These are phyloP conservation scores for Pelmatolapia mariae DNA, from an alignment of 2,113 vertebrate genomes.

Conservation along the genomic window DNA sequence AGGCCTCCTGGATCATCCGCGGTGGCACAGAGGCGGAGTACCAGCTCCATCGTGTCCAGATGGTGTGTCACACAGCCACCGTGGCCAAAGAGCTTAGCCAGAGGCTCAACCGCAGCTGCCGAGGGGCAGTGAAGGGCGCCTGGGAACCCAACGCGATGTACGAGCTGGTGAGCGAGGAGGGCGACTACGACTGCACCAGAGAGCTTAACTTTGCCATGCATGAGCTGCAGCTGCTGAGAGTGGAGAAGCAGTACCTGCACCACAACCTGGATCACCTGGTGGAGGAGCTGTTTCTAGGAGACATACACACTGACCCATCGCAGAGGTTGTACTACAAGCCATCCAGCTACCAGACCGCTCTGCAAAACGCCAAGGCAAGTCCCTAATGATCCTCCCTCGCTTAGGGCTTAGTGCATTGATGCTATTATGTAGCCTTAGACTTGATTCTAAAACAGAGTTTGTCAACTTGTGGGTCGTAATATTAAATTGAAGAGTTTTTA, in stretches of 20 bases:
- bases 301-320: slow-evolving; percentile 85
- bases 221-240: slow-evolving; percentile 89
- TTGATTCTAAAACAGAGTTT: not conserved
- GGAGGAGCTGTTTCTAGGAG: slow-evolving; percentile 92
- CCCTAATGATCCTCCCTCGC: fast-evolving
- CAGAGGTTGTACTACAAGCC: slow-evolving; percentile 93
- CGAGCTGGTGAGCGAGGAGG: slow-evolving; percentile 84
- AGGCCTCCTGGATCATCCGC: slow-evolving; percentile 94
- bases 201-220: slow-evolving; percentile 94
- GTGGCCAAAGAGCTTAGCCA: slow-evolving; percentile 77
- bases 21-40: slow-evolving; percentile 94
- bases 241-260: slow-evolving; percentile 91
- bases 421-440: not conserved
- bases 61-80: slow-evolving; percentile 79
- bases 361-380: slow-evolving; percentile 90
- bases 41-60: slow-evolving; percentile 80
- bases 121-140: slow-evolving; percentile 56
- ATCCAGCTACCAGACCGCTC: slow-evolving; percentile 88
- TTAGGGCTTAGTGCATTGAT: not conserved
- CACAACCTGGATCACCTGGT: slow-evolving; percentile 87
- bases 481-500: not conserved
- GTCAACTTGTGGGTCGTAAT: not conserved
- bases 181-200: slow-evolving; percentile 78
- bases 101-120: slow-evolving; percentile 78
- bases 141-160: slow-evolving; percentile 79